phyloP scores from a whole-genome alignment of 64 coral and sea anemone species.

The Stichodactyla mertensii region DNA sequence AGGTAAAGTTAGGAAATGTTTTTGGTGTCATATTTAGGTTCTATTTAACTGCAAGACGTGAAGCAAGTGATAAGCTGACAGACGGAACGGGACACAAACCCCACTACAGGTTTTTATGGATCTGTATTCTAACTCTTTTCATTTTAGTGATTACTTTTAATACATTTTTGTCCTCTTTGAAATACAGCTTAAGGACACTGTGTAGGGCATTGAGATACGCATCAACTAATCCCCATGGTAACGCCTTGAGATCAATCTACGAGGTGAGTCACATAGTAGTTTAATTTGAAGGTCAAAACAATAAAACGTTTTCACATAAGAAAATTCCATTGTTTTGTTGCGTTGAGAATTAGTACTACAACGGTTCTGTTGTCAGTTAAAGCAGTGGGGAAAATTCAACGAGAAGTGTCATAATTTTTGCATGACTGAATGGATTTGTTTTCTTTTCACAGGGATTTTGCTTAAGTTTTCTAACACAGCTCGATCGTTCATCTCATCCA shows the following conservation, averaged over 20 bases:
- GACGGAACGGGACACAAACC: constrained; percentile 95
- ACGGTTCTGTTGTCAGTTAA: too few relatives aligned
- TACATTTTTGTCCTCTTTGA: background rate
- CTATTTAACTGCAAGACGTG: constrained; percentile 66
- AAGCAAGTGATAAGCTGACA: constrained; percentile 83
- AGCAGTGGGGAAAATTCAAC: background rate
- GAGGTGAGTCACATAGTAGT: constrained; percentile 49
- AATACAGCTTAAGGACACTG: constrained; percentile 71
- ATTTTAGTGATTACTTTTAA: background rate
- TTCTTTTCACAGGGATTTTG: constrained; percentile 51
- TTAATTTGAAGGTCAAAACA: background rate
- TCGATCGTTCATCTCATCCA: constrained; percentile 83
- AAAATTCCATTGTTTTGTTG: too few relatives aligned
- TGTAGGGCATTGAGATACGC: constrained; percentile 81
- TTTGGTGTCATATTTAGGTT: constrained; percentile 45
- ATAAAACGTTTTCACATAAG: too few relatives aligned
- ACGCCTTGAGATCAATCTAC: constrained; percentile 76
- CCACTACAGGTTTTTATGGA: constrained; percentile 76
- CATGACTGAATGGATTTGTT: background rate
- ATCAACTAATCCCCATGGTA: constrained; percentile 82
- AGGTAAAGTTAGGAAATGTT: background rate
- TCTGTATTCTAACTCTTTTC: too few relatives aligned
- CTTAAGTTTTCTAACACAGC: constrained; percentile 82
- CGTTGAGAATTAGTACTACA: too few relatives aligned
- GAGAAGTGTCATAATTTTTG: background rate